Conservation (phyloP, 2,797 vertebrate genomes). For the Neosilurus mollespiculum region DNA sequence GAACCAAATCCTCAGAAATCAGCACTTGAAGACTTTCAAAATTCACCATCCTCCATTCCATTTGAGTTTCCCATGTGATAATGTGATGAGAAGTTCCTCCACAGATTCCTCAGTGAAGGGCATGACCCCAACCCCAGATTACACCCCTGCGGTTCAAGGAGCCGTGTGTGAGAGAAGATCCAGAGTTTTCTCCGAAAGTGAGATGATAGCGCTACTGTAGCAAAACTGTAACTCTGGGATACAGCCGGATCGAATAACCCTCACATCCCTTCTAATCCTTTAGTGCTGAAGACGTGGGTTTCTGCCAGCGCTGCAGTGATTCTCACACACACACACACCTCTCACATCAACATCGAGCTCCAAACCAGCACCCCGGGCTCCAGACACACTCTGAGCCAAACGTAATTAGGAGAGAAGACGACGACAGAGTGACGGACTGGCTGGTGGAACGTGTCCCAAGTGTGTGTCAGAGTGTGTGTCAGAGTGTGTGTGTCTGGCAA, state of each 20-base stretch:
- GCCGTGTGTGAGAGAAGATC: not conserved
- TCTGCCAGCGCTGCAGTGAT: not conserved
- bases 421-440: not conserved
- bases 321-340: not conserved
- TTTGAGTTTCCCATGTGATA: not conserved
- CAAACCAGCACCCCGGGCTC: not conserved
- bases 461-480: not conserved
- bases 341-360: not conserved
- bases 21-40: not conserved
- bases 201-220: not conserved
- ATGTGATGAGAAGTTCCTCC: not conserved
- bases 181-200: too few species aligned
- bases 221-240: not conserved
- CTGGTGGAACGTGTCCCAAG: not conserved
- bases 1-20: not conserved
- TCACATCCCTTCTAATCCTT: conserved; percentile 14
- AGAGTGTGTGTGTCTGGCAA: not conserved
- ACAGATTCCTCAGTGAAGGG: not conserved
- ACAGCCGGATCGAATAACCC: not conserved
- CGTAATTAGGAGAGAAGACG: conserved; percentile 20
- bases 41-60: not conserved
- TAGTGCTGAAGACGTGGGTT: conserved; percentile 5
- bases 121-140: not conserved
- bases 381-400: conserved; percentile 1
- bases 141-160: not conserved